phyloP scores from a whole-genome alignment of 2,113 vertebrate species.

The Oncorhynchus clarkii region DNA sequence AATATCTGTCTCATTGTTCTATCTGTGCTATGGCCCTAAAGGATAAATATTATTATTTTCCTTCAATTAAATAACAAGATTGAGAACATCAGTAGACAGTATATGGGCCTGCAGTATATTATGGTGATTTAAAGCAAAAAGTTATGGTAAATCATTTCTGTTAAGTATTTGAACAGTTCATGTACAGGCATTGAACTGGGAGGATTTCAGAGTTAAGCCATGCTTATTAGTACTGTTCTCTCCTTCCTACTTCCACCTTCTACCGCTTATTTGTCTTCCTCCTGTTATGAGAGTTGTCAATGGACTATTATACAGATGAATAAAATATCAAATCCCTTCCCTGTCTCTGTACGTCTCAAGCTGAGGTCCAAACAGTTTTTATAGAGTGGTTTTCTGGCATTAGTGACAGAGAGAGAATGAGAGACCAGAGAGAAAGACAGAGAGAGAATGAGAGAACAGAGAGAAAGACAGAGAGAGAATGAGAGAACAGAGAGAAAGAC shows the following conservation, averaged over 20 bases:
- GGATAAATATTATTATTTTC: too few species aligned
- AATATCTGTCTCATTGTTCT: too few species aligned
- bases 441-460: too few species aligned
- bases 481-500: too few species aligned
- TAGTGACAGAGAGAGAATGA: too few species aligned
- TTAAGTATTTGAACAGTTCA: background rate
- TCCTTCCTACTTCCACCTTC: conserved; percentile 3
- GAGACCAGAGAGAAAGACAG: too few species aligned
- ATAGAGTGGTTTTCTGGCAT: background rate
- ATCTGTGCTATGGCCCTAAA: too few species aligned
- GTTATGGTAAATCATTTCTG: background rate
- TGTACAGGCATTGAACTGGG: background rate
- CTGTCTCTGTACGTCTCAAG: background rate
- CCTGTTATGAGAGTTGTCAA: conserved; percentile 14
- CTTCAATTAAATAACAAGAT: too few species aligned
- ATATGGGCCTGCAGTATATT: too few species aligned
- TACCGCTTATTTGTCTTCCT: conserved; percentile 10
- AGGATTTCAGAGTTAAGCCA: background rate
- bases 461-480: too few species aligned
- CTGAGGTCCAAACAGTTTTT: conserved; percentile 5
- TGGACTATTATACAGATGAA: conserved; percentile 16
- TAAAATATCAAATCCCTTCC: conserved; percentile 21
- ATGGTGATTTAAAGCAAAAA: too few species aligned
- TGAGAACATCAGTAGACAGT: too few species aligned
- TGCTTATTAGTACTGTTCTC: background rate